These are phyloP conservation scores for Malurus cyaneus DNA, from an alignment of 2,113 vertebrate genomes.

Conservation along the genomic window DNA sequence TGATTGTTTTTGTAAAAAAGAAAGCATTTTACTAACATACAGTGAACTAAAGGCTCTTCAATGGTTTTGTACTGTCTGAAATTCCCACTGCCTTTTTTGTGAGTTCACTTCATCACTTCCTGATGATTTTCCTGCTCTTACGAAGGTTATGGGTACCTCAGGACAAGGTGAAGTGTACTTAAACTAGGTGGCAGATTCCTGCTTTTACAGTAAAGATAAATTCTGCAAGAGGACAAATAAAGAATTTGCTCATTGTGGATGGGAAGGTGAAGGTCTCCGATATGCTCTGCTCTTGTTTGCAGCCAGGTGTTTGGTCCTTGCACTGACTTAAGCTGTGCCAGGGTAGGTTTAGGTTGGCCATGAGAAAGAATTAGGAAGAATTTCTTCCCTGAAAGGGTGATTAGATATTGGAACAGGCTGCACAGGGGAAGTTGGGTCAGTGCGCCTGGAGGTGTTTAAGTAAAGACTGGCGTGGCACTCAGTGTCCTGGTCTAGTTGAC, in stretches of 20 bases:
- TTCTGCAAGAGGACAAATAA: background rate
- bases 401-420: background rate
- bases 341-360: background rate
- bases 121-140: background rate
- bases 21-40: background rate
- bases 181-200: background rate
- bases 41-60: background rate
- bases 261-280: background rate
- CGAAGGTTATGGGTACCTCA: background rate
- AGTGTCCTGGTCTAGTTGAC: background rate
- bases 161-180: background rate
- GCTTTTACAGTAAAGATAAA: background rate
- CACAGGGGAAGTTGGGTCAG: background rate
- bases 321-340: background rate
- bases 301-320: background rate
- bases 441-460: background rate
- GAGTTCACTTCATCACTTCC: background rate
- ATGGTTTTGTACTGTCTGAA: background rate
- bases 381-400: background rate
- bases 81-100: background rate
- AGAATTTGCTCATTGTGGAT: background rate
- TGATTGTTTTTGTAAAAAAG: background rate
- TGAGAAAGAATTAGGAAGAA: background rate
- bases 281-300: background rate
- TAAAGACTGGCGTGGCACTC: background rate